A percentile compares a stretch with the other conserved stretches of the same genome.
These are phyloP conservation scores for Lophotriccus pileatus DNA, from an alignment of 2,797 vertebrate species.

Conservation along the genomic window DNA sequence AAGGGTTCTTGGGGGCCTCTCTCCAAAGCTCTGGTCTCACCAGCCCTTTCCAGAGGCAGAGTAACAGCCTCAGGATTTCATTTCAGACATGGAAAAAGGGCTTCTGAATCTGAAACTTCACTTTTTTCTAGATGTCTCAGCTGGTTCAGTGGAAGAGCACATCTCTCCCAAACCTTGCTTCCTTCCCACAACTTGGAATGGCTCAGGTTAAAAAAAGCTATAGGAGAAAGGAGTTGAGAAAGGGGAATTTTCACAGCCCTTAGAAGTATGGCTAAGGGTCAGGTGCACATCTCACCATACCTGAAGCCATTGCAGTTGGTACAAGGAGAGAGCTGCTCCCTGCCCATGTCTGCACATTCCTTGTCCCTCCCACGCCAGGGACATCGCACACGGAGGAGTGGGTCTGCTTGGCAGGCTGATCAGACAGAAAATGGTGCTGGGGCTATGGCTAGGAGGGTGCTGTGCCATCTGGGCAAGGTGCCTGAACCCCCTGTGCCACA, in stretches of 20 bases:
- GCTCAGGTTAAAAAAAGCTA: neutral
- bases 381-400: accelerated
- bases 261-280: neutral
- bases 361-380: accelerated
- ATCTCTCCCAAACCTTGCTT: neutral
- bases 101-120: neutral
- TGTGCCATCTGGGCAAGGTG: neutral
- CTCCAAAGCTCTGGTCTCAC: neutral
- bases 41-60: neutral
- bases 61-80: neutral
- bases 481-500: neutral
- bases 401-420: neutral
- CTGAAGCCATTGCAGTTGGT: neutral
- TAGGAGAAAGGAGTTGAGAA: neutral
- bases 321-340: neutral
- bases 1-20: neutral
- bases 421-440: neutral
- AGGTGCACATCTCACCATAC: neutral
- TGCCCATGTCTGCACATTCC: neutral
- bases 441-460: neutral
- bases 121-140: neutral
- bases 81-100: neutral
- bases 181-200: neutral
- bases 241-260: neutral
- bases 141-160: neutral